Evolutionary conservation across 2,113 vertebrate species (phyloP), one percentile per base, ranked within the genome.

Genomic region (Platichthys stellatus): DNA sequence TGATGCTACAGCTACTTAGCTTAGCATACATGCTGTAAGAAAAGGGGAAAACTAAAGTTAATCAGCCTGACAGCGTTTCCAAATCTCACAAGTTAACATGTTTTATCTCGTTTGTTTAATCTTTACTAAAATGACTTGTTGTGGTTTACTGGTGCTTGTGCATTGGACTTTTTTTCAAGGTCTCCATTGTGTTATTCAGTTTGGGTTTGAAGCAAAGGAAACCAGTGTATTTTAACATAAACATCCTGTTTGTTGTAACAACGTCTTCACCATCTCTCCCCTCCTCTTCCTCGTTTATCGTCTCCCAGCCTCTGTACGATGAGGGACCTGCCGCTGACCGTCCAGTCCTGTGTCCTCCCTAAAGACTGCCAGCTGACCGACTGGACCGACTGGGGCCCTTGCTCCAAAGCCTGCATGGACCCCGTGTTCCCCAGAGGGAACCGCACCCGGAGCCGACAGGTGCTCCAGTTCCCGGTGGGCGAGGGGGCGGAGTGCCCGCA

Each of bases 311-410:
- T 96, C 82, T 99, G 98, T 83, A 87, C 91, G 6, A 95, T 94
- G 78, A 95, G 97, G 69, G 96, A 95, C 68, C 79, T 97, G 61
- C 97, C 97, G 6, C 86, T 95, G 80, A 96, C 95, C 0, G 94
- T 98, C 93, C 97, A 97, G 90, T 95, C 97, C 70, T 99, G 98
- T 53, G 94, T 98, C 77, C 94, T 98, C 20, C 91, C 93, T 5
- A 97, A 96, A 80, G 96, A 96, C 77, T 99, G 97, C 83, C 94
- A 95, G 80, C 81, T 97, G 68, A 95, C 95, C 0, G 96, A 98
- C 57, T 99, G 98, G 98, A 84, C 92, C 0, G 92, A 94, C 24
- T 99, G 97, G 97, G 93, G 93, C 3, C 83, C 93, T 2, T 99
- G 98, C 89, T 96, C 97, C 56, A 96, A 96, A 89, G 91, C 92